These are phyloP conservation scores for Cyphomyrus discorhynchus DNA, from an alignment of 2,113 vertebrate genomes.

Conservation along the genomic window DNA sequence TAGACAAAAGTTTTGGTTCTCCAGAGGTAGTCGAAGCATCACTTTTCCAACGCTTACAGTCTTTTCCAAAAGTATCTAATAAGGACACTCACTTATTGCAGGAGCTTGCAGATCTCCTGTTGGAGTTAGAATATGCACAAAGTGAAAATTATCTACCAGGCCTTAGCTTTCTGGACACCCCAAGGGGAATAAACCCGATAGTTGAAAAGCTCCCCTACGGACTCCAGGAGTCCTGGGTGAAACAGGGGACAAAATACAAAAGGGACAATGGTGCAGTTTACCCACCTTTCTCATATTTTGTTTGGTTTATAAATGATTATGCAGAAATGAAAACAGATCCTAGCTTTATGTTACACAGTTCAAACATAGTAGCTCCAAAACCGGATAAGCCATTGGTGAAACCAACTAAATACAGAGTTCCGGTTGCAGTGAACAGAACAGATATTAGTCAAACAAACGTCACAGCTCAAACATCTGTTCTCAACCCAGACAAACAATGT, in stretches of 20 bases:
- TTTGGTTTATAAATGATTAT: neutral
- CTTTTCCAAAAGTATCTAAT: neutral
- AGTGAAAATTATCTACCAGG: conserved; percentile 8
- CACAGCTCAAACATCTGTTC: neutral
- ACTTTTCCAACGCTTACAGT: neutral
- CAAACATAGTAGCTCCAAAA: neutral
- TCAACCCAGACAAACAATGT: neutral
- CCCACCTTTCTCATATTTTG: conserved; percentile 9
- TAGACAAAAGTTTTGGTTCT: neutral
- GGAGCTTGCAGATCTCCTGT: neutral
- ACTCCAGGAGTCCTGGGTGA: conserved; percentile 12
- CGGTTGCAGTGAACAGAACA: neutral
- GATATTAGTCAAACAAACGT: neutral
- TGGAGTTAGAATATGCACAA: conserved; percentile 3
- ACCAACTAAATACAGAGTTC: neutral
- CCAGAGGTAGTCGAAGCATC: conserved; percentile 5
- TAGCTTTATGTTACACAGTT: neutral
- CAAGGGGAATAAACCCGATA: conserved; percentile 24
- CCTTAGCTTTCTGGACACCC: conserved; percentile 19
- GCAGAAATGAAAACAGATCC: conserved; percentile 1
- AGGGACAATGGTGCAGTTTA: neutral
- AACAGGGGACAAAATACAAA: neutral
- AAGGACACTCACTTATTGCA: neutral
- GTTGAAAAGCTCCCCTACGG: conserved; percentile 16
- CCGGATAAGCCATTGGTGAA: neutral